Base-by-base conservation (phyloP, 2,888 invertebrate species). In the Dendrolimus houi region DNA sequence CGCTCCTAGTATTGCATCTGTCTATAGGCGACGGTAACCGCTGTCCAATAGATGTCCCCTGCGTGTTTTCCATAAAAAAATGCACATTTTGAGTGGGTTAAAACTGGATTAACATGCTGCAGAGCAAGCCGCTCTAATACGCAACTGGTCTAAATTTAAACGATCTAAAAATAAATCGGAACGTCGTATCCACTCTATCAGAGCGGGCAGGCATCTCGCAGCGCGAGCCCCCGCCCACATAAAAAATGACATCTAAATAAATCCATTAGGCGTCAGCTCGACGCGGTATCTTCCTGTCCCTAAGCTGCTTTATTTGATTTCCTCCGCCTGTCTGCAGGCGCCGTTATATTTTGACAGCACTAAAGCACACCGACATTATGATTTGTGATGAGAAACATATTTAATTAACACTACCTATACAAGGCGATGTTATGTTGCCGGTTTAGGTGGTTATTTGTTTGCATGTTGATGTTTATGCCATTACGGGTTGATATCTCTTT, bases 171-270 rank as follows among this genome's bases (percentile, higher is more conserved):
- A 54, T 56, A 52, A 59, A 61, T 14, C 42, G 6, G 29, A 9
- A 1, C 3, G 75, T 63, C 76, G 53, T 77, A 72, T 89, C 89
- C 86, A 83, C 58, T 70, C 60, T 75, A 77, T 56, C 62, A 60
- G 47, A 47, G 47, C 63, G 57, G 68, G 73, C 84, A 78, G 85
- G 81, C 85, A 82, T 81, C 83, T 75, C 80, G 68, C 74, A 65
- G 73, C 68, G 72, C 74, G 70, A 83, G 87, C 87, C 85, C 85
- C 87, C 89, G 89, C 89, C 89, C 89, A 90, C 89, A 88, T 89
- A 89, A 89, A 90, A 90, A 89, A 89, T 89, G 89, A 90, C 89
- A 87, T 90, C 89, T 89, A 90, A 90, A 90, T 90, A 89, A 88
- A 89, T 89, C 89, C 89, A 90, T 90, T 90, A 88, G 75, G 80